Evolutionary conservation across 2,888 invertebrate species (phyloP).

Genomic region (Liodrosophila aerea): DNA sequence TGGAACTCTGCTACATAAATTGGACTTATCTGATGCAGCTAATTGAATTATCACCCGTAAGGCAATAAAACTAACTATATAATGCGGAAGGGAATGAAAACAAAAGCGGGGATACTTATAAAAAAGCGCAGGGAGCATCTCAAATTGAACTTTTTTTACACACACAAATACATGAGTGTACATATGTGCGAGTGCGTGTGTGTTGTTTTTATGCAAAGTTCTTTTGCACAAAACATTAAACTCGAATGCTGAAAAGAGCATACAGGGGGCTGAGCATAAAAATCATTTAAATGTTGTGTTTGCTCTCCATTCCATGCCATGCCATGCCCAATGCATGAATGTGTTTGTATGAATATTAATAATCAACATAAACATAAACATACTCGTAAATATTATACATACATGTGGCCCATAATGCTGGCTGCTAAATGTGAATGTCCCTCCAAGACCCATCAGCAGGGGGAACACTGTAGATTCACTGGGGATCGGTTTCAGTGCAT

Average conservation of each 20-base stretch:
- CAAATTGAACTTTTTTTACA: conserved; percentile 47
- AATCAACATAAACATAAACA: conserved; percentile 56
- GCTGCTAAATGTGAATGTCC: conserved; percentile 32
- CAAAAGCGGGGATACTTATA: conserved; percentile 2
- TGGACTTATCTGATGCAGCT: conserved; percentile 47
- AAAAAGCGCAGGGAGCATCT: conserved; percentile 25
- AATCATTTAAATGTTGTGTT: conserved; percentile 68
- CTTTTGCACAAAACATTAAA: conserved; percentile 63
- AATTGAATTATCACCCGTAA: conserved; percentile 63
- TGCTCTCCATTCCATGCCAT: conserved; percentile 15
- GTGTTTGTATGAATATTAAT: conserved; percentile 65
- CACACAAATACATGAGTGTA: conserved; percentile 7
- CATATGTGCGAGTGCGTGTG: neutral
- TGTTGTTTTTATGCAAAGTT: conserved; percentile 51
- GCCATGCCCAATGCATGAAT: conserved; percentile 38
- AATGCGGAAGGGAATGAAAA: too few species aligned
- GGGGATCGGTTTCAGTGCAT: conserved; percentile 26
- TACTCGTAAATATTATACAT: conserved; percentile 54
- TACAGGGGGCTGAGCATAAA: conserved; percentile 54
- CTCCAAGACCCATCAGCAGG: neutral
- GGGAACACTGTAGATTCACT: neutral
- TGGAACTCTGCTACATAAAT: conserved; percentile 39
- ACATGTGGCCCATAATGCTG: conserved; percentile 46
- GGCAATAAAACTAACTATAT: conserved; percentile 37
- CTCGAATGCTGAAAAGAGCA: conserved; percentile 48